Evolutionary conservation across 1,140 invertebrate species (phyloP).

Genomic region (Trachymyrmex cornetzi): DNA sequence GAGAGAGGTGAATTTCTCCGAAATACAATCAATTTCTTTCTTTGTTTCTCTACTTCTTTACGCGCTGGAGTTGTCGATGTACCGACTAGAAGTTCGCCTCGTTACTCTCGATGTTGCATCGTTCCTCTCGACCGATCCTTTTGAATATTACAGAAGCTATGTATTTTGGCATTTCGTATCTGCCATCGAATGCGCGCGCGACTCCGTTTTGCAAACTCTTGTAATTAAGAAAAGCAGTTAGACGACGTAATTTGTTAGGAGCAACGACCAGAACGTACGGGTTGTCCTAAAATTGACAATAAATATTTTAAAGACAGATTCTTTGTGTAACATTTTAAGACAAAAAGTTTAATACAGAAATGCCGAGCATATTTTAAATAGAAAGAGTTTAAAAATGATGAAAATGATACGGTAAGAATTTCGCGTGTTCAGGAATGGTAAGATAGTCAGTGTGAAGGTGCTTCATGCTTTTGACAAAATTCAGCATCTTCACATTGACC

Average conservation of each 20-base stretch:
- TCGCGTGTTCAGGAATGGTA: too few species aligned
- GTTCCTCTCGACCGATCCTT: slow-evolving; percentile 14
- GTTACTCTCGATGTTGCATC: slow-evolving; percentile 12
- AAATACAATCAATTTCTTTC: slow-evolving; percentile 24
- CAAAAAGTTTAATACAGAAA: too few species aligned
- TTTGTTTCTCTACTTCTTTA: neutral
- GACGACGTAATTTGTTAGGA: neutral
- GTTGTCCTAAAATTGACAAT: too few species aligned
- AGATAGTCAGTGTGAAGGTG: too few species aligned
- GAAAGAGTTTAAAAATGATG: too few species aligned
- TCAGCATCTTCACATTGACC: too few species aligned
- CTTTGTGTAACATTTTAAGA: too few species aligned
- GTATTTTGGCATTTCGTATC: slow-evolving; percentile 39
- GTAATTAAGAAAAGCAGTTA: slow-evolving; percentile 17
- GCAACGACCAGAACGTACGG: neutral
- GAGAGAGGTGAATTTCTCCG: neutral
- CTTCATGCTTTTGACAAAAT: too few species aligned
- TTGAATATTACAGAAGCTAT: slow-evolving; percentile 45
- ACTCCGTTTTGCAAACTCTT: neutral
- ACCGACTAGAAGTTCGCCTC: neutral
- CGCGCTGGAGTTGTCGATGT: slow-evolving; percentile 2
- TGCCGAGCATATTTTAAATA: too few species aligned
- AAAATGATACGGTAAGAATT: too few species aligned
- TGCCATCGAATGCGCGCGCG: neutral
- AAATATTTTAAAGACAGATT: too few species aligned